Base-by-base conservation (phyloP, 2,797 vertebrate genomes). In the Trachops cirrhosus region DNA sequence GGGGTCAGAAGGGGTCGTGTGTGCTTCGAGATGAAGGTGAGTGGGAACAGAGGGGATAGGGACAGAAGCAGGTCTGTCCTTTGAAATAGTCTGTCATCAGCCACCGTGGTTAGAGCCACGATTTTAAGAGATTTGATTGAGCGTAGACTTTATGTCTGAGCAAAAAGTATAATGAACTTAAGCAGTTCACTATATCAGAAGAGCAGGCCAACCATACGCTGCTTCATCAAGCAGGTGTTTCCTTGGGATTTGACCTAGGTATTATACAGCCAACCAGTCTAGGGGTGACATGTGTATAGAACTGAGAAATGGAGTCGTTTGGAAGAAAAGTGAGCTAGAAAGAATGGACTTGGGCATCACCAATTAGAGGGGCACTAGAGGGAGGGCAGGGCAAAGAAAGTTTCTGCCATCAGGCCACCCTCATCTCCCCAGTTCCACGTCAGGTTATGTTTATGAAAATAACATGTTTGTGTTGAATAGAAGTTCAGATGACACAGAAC, bases 21-120 rank as follows among this genome's bases (percentile, higher is more conserved):
- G 75, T 99, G 99, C 96, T 99, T 99, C 16, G 99, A 99, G 98
- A 99, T 99, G 98, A 99, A 99, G 99, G 99, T 99, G 98, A 92
- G 96, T 89, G 10, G 74, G 50, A 83, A 9, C 24, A 50, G 48
- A 70, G 62, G 34, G 6, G 15, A 19, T 24, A 21, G 50, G 44
- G 41, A 46, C 41, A 68, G 48, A 87, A 83, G 22, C 39, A 78
- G 59, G 39, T 46, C 34, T 57, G 3, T 88, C 68, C 34, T 41
- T 75, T 78, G 68, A 24, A 87, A 37, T 75, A 75, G 50, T 26
- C 50, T 86, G 18, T 59, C 32, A 52, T 37, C 57, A 79, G 29
- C 39, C 34, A 39, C 54, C 32, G 41, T 37, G 18, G 15, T 77
- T 18, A 87, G 73, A 93, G 57, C 68, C 21, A 48, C 21, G 71